Conservation (phyloP, 2,888 invertebrate genomes). For the Melieria crassipennis region DNA sequence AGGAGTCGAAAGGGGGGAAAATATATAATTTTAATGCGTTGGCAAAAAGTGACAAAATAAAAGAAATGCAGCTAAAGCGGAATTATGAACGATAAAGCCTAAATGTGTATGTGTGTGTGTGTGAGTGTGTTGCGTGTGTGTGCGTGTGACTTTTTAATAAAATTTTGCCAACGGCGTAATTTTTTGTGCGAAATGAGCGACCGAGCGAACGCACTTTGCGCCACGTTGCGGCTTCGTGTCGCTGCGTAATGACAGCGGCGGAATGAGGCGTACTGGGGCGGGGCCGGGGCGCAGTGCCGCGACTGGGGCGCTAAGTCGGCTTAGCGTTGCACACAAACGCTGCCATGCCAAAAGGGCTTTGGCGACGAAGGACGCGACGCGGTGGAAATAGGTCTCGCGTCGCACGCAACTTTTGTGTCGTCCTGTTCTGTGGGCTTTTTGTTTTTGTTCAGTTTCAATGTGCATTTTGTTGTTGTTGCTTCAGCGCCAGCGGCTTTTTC, state of each 20-base stretch:
- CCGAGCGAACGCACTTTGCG: slow-evolving; percentile 34
- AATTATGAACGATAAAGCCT: slow-evolving; percentile 27
- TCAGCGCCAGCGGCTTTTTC: slow-evolving; percentile 27
- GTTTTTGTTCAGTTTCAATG: slow-evolving; percentile 18
- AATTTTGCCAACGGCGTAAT: slow-evolving; percentile 48
- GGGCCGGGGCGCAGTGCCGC: neutral
- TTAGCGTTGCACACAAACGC: no score
- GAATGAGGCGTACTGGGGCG: neutral
- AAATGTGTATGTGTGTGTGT: slow-evolving; percentile 14
- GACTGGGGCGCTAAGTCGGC: no score
- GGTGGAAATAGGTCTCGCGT: neutral
- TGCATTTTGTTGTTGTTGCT: slow-evolving; percentile 4
- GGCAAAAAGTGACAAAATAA: slow-evolving; percentile 49
- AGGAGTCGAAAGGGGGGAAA: slow-evolving; percentile 7
- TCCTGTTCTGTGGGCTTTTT: slow-evolving; percentile 17
- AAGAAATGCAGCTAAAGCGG: slow-evolving; percentile 39
- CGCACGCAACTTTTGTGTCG: slow-evolving; percentile 23
- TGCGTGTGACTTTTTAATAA: slow-evolving; percentile 41
- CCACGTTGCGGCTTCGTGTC: slow-evolving; percentile 7
- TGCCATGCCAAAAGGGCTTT: no score
- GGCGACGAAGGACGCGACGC: no score
- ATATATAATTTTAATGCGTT: slow-evolving; percentile 41
- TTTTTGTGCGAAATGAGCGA: slow-evolving; percentile 29
- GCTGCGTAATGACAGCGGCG: slow-evolving; percentile 7
- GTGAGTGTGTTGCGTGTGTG: slow-evolving; percentile 10